Evolutionary conservation across 2,888 invertebrate genomes (phyloP).

Genomic region (Caenorhabditis sulstoni): DNA sequence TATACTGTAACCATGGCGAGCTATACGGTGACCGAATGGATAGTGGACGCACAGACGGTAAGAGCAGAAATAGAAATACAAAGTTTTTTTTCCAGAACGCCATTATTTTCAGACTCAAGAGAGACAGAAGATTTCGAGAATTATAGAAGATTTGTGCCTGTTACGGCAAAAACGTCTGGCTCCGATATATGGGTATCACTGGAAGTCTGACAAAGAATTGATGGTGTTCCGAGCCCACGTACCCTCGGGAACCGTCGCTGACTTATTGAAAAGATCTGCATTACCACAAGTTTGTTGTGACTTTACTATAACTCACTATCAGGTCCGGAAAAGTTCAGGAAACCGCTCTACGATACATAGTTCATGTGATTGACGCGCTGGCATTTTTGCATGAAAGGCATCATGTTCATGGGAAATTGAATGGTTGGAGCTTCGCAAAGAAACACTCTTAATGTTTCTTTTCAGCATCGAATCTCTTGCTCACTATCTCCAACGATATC

Average conservation of each 20-base stretch:
- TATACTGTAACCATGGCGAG: constrained; percentile 55
- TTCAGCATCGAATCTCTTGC: constrained; percentile 63
- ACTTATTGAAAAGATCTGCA: constrained; percentile 57
- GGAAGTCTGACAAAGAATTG: constrained; percentile 17
- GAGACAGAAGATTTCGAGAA: constrained; percentile 28
- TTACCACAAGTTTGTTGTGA: constrained; percentile 14
- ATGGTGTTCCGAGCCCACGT: constrained; percentile 62
- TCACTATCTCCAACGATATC: constrained; percentile 66
- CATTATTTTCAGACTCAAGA: constrained; percentile 19
- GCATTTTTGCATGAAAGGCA: constrained; percentile 54
- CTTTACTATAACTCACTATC: neutral
- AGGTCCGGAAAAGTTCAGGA: constrained; percentile 14
- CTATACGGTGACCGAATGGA: constrained; percentile 56
- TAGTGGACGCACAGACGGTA: constrained; percentile 24
- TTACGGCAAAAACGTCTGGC: constrained; percentile 56
- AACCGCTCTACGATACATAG: constrained; percentile 54
- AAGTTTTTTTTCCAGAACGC: neutral
- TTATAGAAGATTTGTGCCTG: constrained; percentile 46
- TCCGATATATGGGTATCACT: constrained; percentile 44
- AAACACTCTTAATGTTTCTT: neutral
- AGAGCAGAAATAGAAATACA: neutral
- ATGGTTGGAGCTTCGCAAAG: constrained; percentile 35
- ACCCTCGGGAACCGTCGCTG: constrained; percentile 63
- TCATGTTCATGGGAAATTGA: constrained; percentile 63
- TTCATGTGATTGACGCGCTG: constrained; percentile 58